Base-by-base conservation (phyloP, 2,113 vertebrate species). In the Ailuropoda melanoleuca region DNA sequence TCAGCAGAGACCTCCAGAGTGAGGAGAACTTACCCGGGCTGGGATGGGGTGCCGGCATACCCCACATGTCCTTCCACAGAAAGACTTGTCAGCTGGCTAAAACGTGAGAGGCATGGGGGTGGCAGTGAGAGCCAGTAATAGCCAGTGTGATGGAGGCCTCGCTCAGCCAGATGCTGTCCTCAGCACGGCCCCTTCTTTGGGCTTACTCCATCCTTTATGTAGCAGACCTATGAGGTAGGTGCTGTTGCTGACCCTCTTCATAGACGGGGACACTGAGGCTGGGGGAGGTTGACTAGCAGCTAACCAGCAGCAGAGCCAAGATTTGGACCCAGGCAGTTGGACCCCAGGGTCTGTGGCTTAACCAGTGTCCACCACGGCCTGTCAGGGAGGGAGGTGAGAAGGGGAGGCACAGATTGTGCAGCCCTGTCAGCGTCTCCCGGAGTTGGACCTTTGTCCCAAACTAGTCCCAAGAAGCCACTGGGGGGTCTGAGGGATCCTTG, bases 381-480 rank as follows among this genome's bases (percentile, higher is more conserved):
- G 43, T 83, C 50, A 1, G 3, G 37, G 29, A 2, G 18, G 6
- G 24, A 19, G 77, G 48, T 13, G 0, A n/a, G 70, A 37, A 56
- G 31, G 43, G 53, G 29, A 62, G 64, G 8, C 1, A 6, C 46
- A 37, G 11, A 3, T 13, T 15, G 0, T 3, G 0, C 0, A 1
- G 34, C 72, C 39, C 10, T 0, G 1, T 18, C 26, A 21, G 72
- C 50, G 66, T 53, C 23, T 2, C 80, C 55, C 13, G 37, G 43
- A 58, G 60, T 31, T 75, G 37, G 39, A 15, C 19, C 93, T 18
- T 74, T 24, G n/a, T n/a, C 46, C 66, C 46, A 50, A 14, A 68
- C n/a, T 2, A 72, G 37, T 39, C 68, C 68, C 37, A 39, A 9
- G 70, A 53, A 75, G 15, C 26, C 81, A 9, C 0, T 23, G 50